Base-by-base conservation (phyloP, 2,888 invertebrate genomes). In the Cryptus viduatorius region DNA sequence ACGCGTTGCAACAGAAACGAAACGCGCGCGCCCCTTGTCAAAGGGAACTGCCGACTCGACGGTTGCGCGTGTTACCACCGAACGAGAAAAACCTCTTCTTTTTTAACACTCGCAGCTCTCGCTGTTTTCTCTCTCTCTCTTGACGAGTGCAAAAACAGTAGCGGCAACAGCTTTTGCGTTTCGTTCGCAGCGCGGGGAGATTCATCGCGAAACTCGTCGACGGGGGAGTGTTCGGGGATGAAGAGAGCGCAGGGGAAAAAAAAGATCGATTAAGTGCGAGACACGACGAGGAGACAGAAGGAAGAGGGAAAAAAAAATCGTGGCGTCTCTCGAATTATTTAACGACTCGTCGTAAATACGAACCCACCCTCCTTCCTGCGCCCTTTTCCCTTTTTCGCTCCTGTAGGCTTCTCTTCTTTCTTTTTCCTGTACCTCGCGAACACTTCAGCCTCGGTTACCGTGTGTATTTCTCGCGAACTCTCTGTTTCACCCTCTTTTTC, bases 341-440 rank as follows among this genome's bases (percentile, higher is more conserved):
- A 88, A 88, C 88, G 87, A 86, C 86, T 82, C 86, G 87, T 87
- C 89, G 89, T 88, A 88, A 89, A 88, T 88, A 87, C 87, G 85
- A 87, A 84, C 86, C 8, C 82, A 73, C 72, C 80, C 75, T 64
- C 83, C 59, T 77, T 19, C 46, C 53, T 64, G 53, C 84, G 77
- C 79, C 82, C 82, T 83, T 82, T 76, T 72, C 77, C 1, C 16
- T 24, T 31, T 19, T 31, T 24, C 53, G 8, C 24, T 10, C 56
- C 19, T 24, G 37, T 24, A 19, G 3, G 12, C 59, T 4, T 14
- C 29, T 14, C 59, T 14, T 59, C 59, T 14, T 8, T 12, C 59
- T 67, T 53, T 53, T 68, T 48, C 31, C 68, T 61, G 53, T 14
- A 12, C 10, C 46, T 0, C 37, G 37, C 37, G 37, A 37, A 8